Percentiles rank a stretch among this genome's conserved stretches.
Conservation (phyloP, 2,113 vertebrate species). For the Emydocephalus ijimae region DNA sequence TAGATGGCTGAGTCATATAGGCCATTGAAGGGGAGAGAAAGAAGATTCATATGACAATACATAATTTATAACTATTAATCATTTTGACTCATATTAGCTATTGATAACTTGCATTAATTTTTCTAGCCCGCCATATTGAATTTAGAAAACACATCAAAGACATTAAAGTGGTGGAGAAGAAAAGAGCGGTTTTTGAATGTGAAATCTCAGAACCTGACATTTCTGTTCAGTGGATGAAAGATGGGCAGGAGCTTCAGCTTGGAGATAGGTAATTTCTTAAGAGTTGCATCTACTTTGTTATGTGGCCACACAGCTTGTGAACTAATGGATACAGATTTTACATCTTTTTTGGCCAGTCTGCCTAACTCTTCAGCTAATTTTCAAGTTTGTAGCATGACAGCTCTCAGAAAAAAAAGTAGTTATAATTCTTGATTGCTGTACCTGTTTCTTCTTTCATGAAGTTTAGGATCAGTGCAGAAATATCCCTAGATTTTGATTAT, state of each 20-base stretch:
- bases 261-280: slow-evolving; percentile 77
- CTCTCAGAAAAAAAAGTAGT: neutral
- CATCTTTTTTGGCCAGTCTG: neutral
- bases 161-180: slow-evolving; percentile 96
- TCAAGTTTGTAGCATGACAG: neutral
- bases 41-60: neutral
- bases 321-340: neutral
- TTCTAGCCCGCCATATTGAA: slow-evolving; percentile 92
- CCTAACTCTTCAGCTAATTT: neutral
- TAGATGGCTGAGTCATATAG: neutral
- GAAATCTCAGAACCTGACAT: slow-evolving; percentile 95
- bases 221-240: slow-evolving; percentile 94
- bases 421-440: neutral
- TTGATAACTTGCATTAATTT: neutral
- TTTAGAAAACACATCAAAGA: slow-evolving; percentile 98
- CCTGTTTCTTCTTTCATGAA: neutral
- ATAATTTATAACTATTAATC: neutral
- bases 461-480: neutral
- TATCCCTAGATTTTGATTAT: neutral
- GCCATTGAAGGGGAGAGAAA: neutral
- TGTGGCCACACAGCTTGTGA: neutral
- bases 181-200: slow-evolving; percentile 93
- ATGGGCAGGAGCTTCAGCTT: slow-evolving; percentile 87
- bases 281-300: neutral
- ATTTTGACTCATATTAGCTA: neutral